A percentile compares a stretch with the other conserved stretches of the same genome.
These are phyloP conservation scores for Beroe ovata DNA, from an alignment of 37 sponge, comb jelly and placozoan genomes.

Conservation along the genomic window DNA sequence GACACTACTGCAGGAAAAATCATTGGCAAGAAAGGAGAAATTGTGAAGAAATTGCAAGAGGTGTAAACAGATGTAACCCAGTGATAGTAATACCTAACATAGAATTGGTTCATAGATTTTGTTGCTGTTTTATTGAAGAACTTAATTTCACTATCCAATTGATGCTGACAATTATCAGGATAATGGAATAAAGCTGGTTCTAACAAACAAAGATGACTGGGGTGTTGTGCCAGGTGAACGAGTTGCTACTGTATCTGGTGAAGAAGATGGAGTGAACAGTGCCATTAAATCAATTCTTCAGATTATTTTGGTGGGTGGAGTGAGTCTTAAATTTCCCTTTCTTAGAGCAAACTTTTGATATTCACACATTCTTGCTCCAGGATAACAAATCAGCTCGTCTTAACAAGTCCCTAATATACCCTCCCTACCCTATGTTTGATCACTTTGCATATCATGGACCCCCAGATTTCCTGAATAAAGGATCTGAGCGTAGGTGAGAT, in stretches of 20 bases:
- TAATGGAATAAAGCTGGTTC: background rate
- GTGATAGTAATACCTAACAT: no score
- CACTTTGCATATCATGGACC: constrained; percentile 20
- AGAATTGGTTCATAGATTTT: no score
- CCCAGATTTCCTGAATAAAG: background rate
- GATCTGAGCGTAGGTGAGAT: no score
- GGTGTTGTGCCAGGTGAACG: constrained; percentile 43
- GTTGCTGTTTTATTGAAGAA: no score
- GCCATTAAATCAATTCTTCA: constrained; percentile 22
- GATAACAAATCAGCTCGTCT: background rate
- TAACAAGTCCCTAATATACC: constrained; percentile 40
- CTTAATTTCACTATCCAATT: no score
- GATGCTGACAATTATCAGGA: no score
- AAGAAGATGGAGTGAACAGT: background rate
- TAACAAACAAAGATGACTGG: constrained; percentile 22
- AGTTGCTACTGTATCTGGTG: constrained; percentile 17
- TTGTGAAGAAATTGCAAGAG: constrained; percentile 45
- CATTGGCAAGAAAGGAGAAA: constrained; percentile 62
- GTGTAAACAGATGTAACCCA: no score
- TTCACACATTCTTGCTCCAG: no score
- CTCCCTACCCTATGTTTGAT: constrained; percentile 25
- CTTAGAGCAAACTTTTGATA: no score
- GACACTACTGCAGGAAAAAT: constrained; percentile 50
- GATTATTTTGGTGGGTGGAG: no score
- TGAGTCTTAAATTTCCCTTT: no score